phyloP scores from a whole-genome alignment of 2,113 vertebrate species.

The Pteruthius melanotis region DNA sequence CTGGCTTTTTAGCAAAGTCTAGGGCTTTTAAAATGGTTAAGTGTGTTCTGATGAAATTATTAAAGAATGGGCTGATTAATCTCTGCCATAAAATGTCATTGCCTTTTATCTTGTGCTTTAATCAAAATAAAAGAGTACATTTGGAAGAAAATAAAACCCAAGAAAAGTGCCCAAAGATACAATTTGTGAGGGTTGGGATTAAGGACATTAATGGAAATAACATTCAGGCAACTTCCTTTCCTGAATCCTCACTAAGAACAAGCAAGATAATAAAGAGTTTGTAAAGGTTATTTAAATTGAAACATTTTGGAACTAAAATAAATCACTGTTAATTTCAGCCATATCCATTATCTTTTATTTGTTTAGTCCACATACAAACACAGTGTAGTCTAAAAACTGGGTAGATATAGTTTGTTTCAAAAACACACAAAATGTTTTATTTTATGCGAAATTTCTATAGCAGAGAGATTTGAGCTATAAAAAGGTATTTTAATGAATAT shows the following conservation, averaged over 20 bases:
- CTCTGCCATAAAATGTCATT: neutral
- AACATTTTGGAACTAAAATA: neutral
- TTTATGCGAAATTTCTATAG: neutral
- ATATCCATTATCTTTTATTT: neutral
- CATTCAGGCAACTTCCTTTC: neutral
- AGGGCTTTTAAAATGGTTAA: neutral
- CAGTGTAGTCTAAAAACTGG: neutral
- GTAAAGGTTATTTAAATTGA: neutral
- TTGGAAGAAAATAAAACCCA: neutral
- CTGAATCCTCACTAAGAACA: neutral
- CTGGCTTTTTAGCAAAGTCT: neutral
- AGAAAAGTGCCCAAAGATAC: neutral
- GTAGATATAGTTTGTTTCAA: neutral
- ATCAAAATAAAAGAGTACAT: neutral
- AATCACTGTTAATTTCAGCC: neutral
- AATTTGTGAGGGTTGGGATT: neutral
- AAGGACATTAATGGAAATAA: neutral
- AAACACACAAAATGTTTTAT: neutral
- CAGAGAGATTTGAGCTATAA: neutral
- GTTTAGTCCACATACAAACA: neutral
- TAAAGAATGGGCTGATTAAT: neutral
- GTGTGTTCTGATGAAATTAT: neutral
- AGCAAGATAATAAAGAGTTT: neutral
- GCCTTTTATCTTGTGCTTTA: neutral
- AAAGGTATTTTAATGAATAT: neutral